Percentiles rank a stretch among this genome's conserved stretches.
phyloP scores from a whole-genome alignment of 2,113 vertebrate species.

The Microcebus ravelobensis region DNA sequence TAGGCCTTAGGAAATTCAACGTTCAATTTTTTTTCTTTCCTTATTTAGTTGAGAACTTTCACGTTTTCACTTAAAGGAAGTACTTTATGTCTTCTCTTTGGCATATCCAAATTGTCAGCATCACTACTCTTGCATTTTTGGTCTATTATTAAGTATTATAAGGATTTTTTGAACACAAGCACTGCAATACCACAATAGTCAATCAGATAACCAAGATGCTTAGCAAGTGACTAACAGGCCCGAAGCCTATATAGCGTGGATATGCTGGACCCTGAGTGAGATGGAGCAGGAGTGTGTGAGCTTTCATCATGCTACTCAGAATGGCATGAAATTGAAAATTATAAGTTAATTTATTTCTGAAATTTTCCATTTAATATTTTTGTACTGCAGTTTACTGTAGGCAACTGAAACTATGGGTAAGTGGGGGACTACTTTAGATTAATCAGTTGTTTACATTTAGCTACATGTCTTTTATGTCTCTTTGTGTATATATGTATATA shows the following conservation, averaged over 20 bases:
- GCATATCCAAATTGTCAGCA: background rate
- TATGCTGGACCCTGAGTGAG: background rate
- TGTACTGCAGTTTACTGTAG: background rate
- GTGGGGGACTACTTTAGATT: background rate
- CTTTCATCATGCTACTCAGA: background rate
- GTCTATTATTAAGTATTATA: background rate
- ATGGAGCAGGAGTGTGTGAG: background rate
- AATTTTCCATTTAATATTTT: background rate
- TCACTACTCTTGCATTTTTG: background rate
- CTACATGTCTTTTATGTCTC: background rate
- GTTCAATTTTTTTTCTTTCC: background rate
- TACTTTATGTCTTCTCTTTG: background rate
- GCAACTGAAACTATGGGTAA: background rate
- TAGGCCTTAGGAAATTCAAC: background rate
- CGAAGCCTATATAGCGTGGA: background rate
- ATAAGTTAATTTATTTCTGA: background rate
- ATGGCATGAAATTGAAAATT: background rate
- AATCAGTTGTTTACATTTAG: background rate
- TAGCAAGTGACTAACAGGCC: background rate
- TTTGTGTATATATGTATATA: background rate
- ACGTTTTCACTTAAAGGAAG: background rate
- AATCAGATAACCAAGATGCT: background rate
- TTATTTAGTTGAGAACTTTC: background rate
- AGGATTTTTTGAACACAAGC: background rate
- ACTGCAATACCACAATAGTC: background rate